A percentile compares a stretch with the other conserved stretches of the same genome.
Conservation (phyloP, 2,797 vertebrate genomes). For the Clarias platycephalus region DNA sequence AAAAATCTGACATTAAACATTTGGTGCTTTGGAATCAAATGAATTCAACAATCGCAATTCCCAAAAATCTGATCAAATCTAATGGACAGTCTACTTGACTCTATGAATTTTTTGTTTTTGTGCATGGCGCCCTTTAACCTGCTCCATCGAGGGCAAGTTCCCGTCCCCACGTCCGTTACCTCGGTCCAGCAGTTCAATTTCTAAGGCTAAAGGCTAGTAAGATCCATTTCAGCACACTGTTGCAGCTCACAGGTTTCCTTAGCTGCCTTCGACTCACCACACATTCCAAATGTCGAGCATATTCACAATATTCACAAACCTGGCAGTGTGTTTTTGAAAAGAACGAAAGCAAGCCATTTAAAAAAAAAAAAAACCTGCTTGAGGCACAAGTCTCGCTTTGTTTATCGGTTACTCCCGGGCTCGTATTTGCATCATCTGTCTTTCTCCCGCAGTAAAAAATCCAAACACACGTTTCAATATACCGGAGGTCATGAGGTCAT, state of each 20-base stretch:
- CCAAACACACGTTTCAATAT: constrained; percentile 41
- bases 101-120: background rate
- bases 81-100: too few species aligned
- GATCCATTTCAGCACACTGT: background rate
- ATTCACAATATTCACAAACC: background rate
- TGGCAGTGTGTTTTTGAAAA: background rate
- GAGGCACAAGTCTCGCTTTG: background rate
- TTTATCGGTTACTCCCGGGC: background rate
- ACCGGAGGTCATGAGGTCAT: constrained; percentile 31
- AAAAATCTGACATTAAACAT: too few species aligned
- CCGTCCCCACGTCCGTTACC: too few species aligned
- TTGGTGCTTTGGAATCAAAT: too few species aligned
- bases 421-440: constrained; percentile 14
- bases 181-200: background rate
- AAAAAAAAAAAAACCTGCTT: background rate
- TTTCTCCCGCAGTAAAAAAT: background rate
- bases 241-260: background rate
- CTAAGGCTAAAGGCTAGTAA: background rate
- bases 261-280: background rate
- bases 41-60: too few species aligned
- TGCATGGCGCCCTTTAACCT: background rate
- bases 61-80: too few species aligned
- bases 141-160: too few species aligned
- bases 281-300: background rate
- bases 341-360: background rate